Evolutionary conservation across 1,140 invertebrate genomes (phyloP).

Genomic region (Zaprionus africanus): DNA sequence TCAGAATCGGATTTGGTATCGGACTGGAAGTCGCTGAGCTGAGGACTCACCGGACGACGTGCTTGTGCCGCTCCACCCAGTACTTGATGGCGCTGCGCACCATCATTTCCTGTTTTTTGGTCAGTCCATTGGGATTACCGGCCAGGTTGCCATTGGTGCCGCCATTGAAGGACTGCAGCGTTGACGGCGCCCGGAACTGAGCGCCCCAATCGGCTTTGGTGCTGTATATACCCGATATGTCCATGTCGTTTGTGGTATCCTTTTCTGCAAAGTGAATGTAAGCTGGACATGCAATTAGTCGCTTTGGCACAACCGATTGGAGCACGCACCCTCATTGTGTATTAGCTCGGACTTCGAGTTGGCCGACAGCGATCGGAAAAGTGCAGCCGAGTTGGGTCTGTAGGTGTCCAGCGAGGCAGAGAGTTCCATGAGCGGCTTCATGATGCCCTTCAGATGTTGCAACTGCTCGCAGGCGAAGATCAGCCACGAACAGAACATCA

Average conservation of each 20-base stretch:
- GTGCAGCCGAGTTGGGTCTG: constrained; percentile 90
- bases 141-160: constrained; percentile 56
- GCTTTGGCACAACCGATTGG: neutral
- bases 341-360: constrained; percentile 86
- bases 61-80: constrained; percentile 94
- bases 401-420: constrained; percentile 92
- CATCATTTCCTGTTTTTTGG: constrained; percentile 92
- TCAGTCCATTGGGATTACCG: constrained; percentile 90
- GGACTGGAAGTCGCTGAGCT: neutral
- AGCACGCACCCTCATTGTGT: constrained; percentile 84
- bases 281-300: constrained; percentile 22
- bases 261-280: constrained; percentile 82
- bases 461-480: constrained; percentile 93
- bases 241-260: constrained; percentile 85
- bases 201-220: constrained; percentile 91
- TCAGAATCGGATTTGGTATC: neutral
- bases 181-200: constrained; percentile 88
- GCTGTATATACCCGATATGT: constrained; percentile 90
- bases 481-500: constrained; percentile 92
- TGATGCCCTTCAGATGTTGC: constrained; percentile 92
- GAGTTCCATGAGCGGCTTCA: constrained; percentile 93
- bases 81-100: constrained; percentile 93
- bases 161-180: constrained; percentile 86
- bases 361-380: constrained; percentile 88
- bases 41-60: constrained; percentile 89